Conservation (phyloP, 2,113 vertebrate genomes). For the Cottus gobio region DNA sequence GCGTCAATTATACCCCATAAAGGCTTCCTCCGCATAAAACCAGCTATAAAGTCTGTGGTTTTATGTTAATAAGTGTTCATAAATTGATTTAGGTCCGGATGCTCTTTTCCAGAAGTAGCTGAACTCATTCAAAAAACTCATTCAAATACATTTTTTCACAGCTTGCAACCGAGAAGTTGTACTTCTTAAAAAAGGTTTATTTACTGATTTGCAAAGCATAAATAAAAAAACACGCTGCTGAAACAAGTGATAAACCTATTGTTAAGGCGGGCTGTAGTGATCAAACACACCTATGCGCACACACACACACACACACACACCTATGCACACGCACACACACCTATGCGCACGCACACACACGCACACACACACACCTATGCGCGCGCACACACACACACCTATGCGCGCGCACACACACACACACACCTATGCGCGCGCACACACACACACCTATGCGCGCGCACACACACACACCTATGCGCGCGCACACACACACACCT, state of each 20-base stretch:
- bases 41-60: not conserved
- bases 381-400: not conserved
- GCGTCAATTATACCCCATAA: not conserved
- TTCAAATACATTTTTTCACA: not conserved
- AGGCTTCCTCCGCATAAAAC: not conserved
- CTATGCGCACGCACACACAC: not conserved
- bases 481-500: not conserved
- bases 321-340: too few species aligned
- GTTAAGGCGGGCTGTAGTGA: not conserved
- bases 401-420: not conserved
- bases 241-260: not conserved
- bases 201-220: not conserved
- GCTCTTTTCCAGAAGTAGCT: not conserved
- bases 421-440: not conserved
- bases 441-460: not conserved
- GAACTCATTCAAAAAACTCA: too few species aligned
- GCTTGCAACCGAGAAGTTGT: not conserved
- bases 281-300: not conserved
- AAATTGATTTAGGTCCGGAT: not conserved
- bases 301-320: not conserved
- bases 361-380: not conserved
- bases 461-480: not conserved
- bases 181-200: not conserved
- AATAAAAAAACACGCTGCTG: not conserved
- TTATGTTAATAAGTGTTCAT: not conserved